Evolutionary conservation across 1,140 invertebrate genomes (phyloP).

Genomic region (Scaptodrosophila lebanonensis): DNA sequence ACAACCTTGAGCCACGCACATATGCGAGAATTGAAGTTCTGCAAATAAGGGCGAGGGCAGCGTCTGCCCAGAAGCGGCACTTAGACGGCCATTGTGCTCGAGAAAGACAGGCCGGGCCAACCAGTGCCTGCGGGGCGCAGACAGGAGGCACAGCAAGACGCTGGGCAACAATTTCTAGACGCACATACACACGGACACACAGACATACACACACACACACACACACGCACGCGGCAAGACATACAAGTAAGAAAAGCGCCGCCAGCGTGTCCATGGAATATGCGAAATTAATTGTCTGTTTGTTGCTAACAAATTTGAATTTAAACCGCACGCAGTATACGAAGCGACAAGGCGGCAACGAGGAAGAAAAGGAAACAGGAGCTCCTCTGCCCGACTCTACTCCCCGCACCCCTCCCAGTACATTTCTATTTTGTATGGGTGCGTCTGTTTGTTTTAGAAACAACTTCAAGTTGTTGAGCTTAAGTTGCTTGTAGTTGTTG

Average conservation of each 20-base stretch:
- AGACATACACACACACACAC: too few species aligned
- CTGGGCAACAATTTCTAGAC: background rate
- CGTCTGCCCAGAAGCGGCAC: slow-evolving; percentile 37
- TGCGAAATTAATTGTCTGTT: slow-evolving; percentile 74
- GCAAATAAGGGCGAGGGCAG: background rate
- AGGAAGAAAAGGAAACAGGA: slow-evolving; percentile 13
- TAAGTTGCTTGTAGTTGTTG: slow-evolving; percentile 67
- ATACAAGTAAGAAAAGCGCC: slow-evolving; percentile 42
- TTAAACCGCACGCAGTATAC: slow-evolving; percentile 61
- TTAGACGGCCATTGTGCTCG: slow-evolving; percentile 47
- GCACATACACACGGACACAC: too few species aligned
- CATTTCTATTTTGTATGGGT: slow-evolving; percentile 45
- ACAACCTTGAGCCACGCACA: background rate
- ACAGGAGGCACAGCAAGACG: slow-evolving; percentile 31
- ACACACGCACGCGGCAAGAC: slow-evolving; percentile 16
- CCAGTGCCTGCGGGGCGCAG: slow-evolving; percentile 28
- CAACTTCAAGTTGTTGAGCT: slow-evolving; percentile 67
- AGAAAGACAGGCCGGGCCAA: too few species aligned
- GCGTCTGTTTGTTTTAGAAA: slow-evolving; percentile 64
- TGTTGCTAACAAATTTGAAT: slow-evolving; percentile 75
- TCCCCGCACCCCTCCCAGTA: background rate
- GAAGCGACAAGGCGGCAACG: slow-evolving; percentile 2
- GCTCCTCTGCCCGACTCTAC: background rate
- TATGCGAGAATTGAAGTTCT: background rate
- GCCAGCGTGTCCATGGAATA: slow-evolving; percentile 58